Evolutionary conservation across 2,797 vertebrate species (phyloP).

Genomic region (Cichlasoma orientale): DNA sequence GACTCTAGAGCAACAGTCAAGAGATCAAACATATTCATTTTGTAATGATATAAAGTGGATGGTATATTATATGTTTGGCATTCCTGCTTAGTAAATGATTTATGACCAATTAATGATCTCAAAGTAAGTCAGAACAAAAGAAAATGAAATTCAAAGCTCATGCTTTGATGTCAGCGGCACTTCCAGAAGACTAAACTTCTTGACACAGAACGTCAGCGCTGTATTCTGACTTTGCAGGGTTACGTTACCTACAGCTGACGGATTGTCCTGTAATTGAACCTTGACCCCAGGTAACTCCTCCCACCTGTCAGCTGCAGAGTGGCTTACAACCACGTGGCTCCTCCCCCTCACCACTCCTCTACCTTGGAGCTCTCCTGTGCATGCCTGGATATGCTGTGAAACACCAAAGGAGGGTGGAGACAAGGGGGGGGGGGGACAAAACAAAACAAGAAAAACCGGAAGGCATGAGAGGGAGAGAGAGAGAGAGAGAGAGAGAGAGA

Average conservation of each 20-base stretch:
- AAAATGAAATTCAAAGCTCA: background rate
- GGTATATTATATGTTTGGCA: background rate
- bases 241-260: background rate
- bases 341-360: slow-evolving; percentile 20
- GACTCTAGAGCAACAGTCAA: background rate
- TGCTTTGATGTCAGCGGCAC: background rate
- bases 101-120: background rate
- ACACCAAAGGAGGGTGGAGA: slow-evolving; percentile 69
- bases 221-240: background rate
- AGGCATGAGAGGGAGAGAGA: slow-evolving; percentile 39
- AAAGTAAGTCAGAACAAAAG: background rate
- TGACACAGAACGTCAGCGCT: background rate
- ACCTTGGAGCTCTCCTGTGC: slow-evolving; percentile 41
- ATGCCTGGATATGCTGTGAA: slow-evolving; percentile 77
- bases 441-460: slow-evolving; percentile 76
- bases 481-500: slow-evolving; percentile 36
- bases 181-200: background rate
- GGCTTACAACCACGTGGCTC: slow-evolving; percentile 11
- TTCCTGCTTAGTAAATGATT: background rate
- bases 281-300: slow-evolving; percentile 72
- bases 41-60: background rate
- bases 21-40: accelerated
- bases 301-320: slow-evolving; percentile 49
- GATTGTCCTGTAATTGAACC: slow-evolving; percentile 67
- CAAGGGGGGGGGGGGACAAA: slow-evolving; percentile 39